Conservation (phyloP, 2,888 invertebrate genomes). For the Slavum lentiscoides region DNA sequence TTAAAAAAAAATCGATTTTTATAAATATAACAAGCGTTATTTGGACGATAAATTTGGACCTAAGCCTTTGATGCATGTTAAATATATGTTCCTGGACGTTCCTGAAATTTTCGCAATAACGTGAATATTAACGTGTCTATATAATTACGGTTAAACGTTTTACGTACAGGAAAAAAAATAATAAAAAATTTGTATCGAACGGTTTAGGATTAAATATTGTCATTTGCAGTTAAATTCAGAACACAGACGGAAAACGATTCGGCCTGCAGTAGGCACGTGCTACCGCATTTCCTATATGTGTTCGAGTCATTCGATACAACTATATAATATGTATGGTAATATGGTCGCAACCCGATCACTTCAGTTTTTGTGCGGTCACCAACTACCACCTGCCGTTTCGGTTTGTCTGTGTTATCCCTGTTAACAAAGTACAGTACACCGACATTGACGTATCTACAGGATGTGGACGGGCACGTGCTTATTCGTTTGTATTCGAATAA, state of each 20-base stretch:
- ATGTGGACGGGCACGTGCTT: conserved; percentile 13
- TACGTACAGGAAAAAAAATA: no score
- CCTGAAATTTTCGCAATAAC: no score
- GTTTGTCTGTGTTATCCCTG: conserved; percentile 14
- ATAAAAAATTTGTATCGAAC: no score
- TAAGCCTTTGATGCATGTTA: no score
- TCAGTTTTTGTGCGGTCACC: conserved; percentile 7
- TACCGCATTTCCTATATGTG: conserved; percentile 28
- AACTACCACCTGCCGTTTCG: conserved; percentile 43
- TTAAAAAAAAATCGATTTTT: no score
- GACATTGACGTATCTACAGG: conserved; percentile 3
- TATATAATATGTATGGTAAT: neutral
- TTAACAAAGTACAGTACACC: neutral
- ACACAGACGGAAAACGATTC: neutral
- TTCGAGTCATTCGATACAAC: conserved; percentile 43
- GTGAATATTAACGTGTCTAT: no score
- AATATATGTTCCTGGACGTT: no score
- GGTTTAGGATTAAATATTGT: no score
- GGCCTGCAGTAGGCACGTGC: conserved; percentile 32
- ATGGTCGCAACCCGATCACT: conserved; percentile 34
- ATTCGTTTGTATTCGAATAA: neutral
- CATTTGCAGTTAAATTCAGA: neutral
- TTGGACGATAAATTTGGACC: no score
- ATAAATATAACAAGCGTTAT: no score
- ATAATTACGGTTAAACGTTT: no score